These are phyloP conservation scores for Calliphora vomitoria DNA, from an alignment of 2,888 invertebrate species.

Conservation along the genomic window DNA sequence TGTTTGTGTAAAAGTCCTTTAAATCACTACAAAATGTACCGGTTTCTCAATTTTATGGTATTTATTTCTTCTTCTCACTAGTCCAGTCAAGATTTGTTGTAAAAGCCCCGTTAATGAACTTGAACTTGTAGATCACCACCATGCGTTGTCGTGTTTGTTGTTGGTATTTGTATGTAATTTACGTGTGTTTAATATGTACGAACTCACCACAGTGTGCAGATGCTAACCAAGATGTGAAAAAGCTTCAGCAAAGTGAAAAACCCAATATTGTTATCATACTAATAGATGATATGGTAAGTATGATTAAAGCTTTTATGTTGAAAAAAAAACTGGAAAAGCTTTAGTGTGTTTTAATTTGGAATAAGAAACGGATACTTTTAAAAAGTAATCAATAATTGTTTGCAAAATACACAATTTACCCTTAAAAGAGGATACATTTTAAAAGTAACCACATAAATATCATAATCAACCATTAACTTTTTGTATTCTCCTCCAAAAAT, in stretches of 20 bases:
- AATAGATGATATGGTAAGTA: conserved; percentile 92
- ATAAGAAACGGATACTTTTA: not conserved
- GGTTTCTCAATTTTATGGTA: conserved; percentile 43
- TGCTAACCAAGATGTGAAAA: conserved; percentile 21
- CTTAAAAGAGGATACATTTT: not conserved
- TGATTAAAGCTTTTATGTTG: conserved; percentile 23
- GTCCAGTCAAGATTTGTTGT: not conserved
- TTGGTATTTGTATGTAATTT: conserved; percentile 27
- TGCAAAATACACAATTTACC: not conserved
- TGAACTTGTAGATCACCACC: conserved; percentile 52
- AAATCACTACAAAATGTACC: conserved; percentile 35
- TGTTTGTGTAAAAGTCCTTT: conserved; percentile 10
- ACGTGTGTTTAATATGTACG: conserved; percentile 29
- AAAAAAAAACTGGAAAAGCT: too few species aligned
- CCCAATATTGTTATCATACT: conserved; percentile 91
- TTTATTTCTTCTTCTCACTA: conserved; percentile 1
- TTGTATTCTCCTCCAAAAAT: too few species aligned
- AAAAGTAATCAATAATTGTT: not conserved
- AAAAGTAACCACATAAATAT: too few species aligned
- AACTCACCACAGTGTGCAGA: conserved; percentile 22
- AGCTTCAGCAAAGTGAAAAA: conserved; percentile 74
- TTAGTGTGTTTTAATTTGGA: not conserved
- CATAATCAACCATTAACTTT: too few species aligned
- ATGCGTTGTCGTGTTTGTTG: conserved; percentile 43
- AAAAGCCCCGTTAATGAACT: conserved; percentile 62